phyloP scores from a whole-genome alignment of 2,888 invertebrate species.

The Chaitophorus viminalis region DNA sequence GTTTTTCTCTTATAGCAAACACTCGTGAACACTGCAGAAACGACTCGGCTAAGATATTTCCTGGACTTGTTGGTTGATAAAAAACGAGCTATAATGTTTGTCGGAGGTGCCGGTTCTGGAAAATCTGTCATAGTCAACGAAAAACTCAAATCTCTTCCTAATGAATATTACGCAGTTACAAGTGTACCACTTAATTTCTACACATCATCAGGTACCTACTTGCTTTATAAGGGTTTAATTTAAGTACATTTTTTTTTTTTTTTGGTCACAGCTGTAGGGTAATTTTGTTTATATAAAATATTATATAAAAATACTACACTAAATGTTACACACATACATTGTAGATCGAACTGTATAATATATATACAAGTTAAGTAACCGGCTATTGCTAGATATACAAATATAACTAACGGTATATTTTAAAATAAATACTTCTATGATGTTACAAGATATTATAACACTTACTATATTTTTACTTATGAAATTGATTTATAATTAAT shows the following conservation, averaged over 20 bases:
- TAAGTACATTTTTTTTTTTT: not conserved
- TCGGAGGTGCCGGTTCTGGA: slow-evolving; percentile 89
- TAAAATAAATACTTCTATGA: not conserved
- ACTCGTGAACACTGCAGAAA: slow-evolving; percentile 89
- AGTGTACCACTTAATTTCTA: slow-evolving; percentile 96
- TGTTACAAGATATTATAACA: not conserved
- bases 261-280: too few relatives aligned
- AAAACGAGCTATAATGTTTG: slow-evolving; percentile 87
- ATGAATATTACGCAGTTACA: slow-evolving; percentile 79
- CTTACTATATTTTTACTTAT: not conserved
- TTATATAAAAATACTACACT: too few relatives aligned
- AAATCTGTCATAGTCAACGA: slow-evolving; percentile 92
- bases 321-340: too few relatives aligned
- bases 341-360: too few relatives aligned
- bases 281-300: too few relatives aligned
- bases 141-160: slow-evolving; percentile 78
- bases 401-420: too few relatives aligned
- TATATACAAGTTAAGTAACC: too few relatives aligned
- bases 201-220: slow-evolving; percentile 79
- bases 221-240: not conserved
- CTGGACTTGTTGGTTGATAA: slow-evolving; percentile 83
- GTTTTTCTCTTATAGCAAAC: slow-evolving; percentile 72
- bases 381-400: too few relatives aligned
- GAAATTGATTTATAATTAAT: not conserved
- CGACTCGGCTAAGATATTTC: slow-evolving; percentile 86